These are phyloP conservation scores for Amphibalanus amphitrite DNA, from an alignment of 1,140 invertebrate species.

Conservation along the genomic window DNA sequence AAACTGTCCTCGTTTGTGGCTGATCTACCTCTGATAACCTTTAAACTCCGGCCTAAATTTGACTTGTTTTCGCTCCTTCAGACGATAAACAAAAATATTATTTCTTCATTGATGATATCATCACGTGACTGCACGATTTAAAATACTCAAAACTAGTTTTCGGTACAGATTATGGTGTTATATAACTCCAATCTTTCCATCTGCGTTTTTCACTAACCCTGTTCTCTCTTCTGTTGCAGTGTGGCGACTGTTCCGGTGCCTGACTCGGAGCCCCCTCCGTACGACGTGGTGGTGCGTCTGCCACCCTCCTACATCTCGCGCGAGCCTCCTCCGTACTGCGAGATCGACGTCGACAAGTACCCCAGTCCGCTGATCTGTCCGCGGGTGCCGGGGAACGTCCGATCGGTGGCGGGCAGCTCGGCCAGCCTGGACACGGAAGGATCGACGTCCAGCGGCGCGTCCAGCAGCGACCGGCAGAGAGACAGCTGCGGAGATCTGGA, in stretches of 20 bases:
- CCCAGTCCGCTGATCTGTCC: not conserved
- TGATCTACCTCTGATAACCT: too few species aligned
- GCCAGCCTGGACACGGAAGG: too few species aligned
- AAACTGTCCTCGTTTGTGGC: too few species aligned
- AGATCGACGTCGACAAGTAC: not conserved
- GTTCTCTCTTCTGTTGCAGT: not conserved
- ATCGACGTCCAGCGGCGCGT: too few species aligned
- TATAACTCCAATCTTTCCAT: not conserved
- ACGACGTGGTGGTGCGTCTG: not conserved
- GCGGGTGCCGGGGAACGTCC: not conserved
- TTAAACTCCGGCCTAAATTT: too few species aligned
- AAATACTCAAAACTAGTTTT: too few species aligned
- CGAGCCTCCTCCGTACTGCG: not conserved
- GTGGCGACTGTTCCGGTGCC: too few species aligned
- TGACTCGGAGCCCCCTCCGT: not conserved
- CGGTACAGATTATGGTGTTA: not conserved
- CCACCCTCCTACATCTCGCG: not conserved
- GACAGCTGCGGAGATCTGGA: not conserved
- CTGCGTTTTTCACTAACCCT: not conserved
- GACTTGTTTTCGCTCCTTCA: too few species aligned
- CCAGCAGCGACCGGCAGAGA: too few species aligned
- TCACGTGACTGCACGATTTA: too few species aligned
- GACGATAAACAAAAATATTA: too few species aligned
- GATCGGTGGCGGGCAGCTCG: not conserved
- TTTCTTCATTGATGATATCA: too few species aligned